Conservation (phyloP, 2,888 invertebrate genomes). For the Drosophila anomalata region DNA sequence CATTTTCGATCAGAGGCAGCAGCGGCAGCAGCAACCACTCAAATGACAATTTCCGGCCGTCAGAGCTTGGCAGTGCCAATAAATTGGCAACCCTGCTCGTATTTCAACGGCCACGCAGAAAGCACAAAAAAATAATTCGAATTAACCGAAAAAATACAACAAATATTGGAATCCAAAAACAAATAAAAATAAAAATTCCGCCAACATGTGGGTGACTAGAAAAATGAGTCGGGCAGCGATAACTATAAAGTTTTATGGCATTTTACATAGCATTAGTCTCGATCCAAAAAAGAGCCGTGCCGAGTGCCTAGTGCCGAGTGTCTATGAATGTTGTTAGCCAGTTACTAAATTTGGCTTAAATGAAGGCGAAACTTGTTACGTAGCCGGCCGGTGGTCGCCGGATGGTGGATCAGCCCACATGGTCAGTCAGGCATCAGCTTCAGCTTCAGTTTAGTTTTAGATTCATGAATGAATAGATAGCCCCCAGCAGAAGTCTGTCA, state of each 20-base stretch:
- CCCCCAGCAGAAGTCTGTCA: conserved; percentile 51
- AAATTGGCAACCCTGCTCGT: conserved; percentile 75
- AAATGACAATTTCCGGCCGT: conserved; percentile 78
- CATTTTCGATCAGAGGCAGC: conserved; percentile 3
- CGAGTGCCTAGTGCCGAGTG: conserved; percentile 29
- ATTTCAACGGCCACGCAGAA: conserved; percentile 65
- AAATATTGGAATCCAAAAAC: conserved; percentile 9
- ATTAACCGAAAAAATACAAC: conserved; percentile 12
- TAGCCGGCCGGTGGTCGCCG: conserved; percentile 69
- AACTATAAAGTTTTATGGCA: conserved; percentile 58
- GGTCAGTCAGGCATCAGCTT: conserved; percentile 22
- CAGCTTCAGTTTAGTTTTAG: conserved; percentile 33
- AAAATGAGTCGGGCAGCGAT: conserved; percentile 67
- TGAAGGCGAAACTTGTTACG: conserved; percentile 79
- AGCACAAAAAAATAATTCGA: conserved; percentile 12
- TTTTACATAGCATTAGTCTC: conserved; percentile 54
- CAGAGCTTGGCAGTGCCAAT: conserved; percentile 73
- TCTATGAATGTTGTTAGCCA: conserved; percentile 66
- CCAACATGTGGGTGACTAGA: conserved; percentile 62
- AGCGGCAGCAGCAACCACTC: conserved; percentile 49
- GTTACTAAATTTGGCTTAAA: conserved; percentile 80
- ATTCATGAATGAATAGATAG: conserved; percentile 70
- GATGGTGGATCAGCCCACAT: conserved; percentile 62
- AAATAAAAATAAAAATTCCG: conserved; percentile 35
- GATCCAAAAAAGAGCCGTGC: conserved; percentile 33